These are phyloP conservation scores for Tortrix viridana DNA, from an alignment of 2,888 invertebrate genomes.

Conservation along the genomic window DNA sequence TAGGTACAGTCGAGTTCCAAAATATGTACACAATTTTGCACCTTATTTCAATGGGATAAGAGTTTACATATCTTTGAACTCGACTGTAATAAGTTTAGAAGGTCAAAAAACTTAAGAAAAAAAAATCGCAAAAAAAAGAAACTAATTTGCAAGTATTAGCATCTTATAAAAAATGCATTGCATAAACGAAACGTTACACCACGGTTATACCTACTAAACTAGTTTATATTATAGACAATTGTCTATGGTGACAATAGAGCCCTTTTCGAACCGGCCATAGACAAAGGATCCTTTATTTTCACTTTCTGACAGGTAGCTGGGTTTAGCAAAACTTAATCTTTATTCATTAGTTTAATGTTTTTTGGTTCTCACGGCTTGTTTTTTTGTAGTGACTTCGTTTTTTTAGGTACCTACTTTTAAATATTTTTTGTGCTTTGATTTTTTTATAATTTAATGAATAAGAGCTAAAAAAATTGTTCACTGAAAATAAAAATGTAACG, in stretches of 20 bases:
- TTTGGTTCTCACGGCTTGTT: constrained; percentile 24
- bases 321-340: constrained; percentile 21
- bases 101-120: too few species aligned
- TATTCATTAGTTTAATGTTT: constrained; percentile 24
- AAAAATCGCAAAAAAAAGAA: neutral
- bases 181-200: constrained; percentile 31
- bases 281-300: constrained; percentile 19
- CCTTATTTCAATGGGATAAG: too few species aligned
- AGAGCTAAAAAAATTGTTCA: too few species aligned
- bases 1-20: too few species aligned
- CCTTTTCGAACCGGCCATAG: constrained; percentile 21
- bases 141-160: constrained; percentile 9
- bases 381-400: constrained; percentile 7
- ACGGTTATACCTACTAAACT: too few species aligned
- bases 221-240: constrained; percentile 32
- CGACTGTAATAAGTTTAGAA: too few species aligned
- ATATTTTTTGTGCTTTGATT: too few species aligned
- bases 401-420: too few species aligned
- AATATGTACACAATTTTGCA: too few species aligned
- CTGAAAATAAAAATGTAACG: too few species aligned
- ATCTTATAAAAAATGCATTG: constrained; percentile 20
- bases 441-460: too few species aligned
- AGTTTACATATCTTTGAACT: too few species aligned
- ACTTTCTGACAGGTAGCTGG: constrained; percentile 32
- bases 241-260: constrained; percentile 18